Conservation (phyloP, 2,888 invertebrate genomes). For the Noctua pronuba region DNA sequence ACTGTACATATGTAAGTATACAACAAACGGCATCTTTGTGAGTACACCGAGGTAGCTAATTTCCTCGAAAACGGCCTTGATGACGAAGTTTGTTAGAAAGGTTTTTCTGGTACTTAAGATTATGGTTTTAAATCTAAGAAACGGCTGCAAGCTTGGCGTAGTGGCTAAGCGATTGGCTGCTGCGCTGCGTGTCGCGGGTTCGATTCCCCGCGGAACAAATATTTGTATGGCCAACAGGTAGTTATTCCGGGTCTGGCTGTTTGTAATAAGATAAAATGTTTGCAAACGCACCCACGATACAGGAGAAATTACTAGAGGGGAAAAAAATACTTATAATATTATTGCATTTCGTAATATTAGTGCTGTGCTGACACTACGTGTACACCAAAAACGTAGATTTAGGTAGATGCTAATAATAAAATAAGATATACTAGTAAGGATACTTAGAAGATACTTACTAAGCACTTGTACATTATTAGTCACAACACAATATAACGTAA, state of each 20-base stretch:
- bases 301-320: not conserved
- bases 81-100: not conserved
- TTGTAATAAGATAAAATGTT: not conserved
- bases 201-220: not conserved
- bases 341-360: not conserved
- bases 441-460: not conserved
- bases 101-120: not conserved
- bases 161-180: not conserved
- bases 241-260: not conserved
- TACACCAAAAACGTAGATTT: not conserved
- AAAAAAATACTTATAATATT: not conserved
- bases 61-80: conserved; percentile 5
- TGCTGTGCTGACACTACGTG: not conserved
- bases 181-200: not conserved
- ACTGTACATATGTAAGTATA: conserved; percentile 15
- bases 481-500: no score
- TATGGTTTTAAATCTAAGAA: not conserved
- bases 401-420: not conserved
- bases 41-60: not conserved
- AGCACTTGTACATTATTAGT: no score
- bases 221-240: not conserved
- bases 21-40: not conserved
- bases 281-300: not conserved
- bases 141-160: not conserved
- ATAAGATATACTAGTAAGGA: not conserved